Evolutionary conservation across 2,797 vertebrate genomes (phyloP), one percentile per base, ranked within the genome.

Genomic region (Natrix natrix): DNA sequence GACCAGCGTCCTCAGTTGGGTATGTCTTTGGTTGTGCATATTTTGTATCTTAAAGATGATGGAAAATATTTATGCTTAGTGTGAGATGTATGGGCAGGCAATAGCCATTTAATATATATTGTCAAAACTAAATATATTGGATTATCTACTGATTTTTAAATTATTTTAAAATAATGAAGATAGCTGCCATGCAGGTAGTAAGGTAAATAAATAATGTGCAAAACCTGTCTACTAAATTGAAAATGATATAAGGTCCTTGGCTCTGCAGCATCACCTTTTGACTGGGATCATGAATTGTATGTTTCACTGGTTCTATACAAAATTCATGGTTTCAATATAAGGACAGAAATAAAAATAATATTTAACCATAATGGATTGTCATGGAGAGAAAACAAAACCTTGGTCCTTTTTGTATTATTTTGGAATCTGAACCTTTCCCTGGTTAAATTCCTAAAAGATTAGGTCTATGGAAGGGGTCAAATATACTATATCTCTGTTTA

Each of bases 1-100:
- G 98, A 99, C 87, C 98, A 98, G 92, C 98, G 98, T 91, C 98
- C 98, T 94, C 98, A 98, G 94, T 95, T 98, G 97, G 98, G 98
- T 99, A 94, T 57, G 97, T 97, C 43, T 88, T 66, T 2, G 4
- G 48, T 94, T 95, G 26, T 78, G 26, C 59, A 5, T 92, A 26
- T 0, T 0, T 5, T 24, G 0, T 91, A 93, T 91, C 28, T 52
- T 91, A 93, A 32, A 26, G 4, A 0, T 8, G 12, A 28, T 61
- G 32, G 88, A 66, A 92, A 43, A 22, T 43, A 17, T 17, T 89
- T 91, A 8, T 7, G 14, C 92, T 8, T 22, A 87, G 90, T 43
- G 66, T 88, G 22, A 0, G 60, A 89, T 94, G 14, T 91, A 89
- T 59, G 94, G 57, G 56, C 1, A 26, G 37, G 48, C 88, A 90